phyloP scores from a whole-genome alignment of 2,797 vertebrate genomes.

The Mareca strepera region DNA sequence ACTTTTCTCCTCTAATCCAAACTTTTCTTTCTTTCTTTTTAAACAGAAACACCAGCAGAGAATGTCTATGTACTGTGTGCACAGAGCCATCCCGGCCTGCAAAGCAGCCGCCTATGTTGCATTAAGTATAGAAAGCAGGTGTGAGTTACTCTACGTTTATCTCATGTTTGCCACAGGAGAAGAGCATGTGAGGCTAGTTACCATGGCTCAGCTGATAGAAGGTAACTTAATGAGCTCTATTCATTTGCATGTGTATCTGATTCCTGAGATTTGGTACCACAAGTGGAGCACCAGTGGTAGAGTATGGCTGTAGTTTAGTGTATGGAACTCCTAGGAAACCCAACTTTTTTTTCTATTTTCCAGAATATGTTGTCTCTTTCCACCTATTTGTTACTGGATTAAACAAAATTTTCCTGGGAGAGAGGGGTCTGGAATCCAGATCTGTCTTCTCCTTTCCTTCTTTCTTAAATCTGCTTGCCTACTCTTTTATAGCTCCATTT shows the following conservation, averaged over 20 bases:
- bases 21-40: neutral
- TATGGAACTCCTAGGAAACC: neutral
- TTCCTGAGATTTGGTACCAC: conserved; percentile 31
- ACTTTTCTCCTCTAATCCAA: neutral
- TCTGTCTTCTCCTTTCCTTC: neutral
- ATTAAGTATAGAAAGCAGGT: neutral
- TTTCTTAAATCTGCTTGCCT: neutral
- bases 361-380: neutral
- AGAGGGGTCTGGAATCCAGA: neutral
- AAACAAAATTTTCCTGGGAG: neutral
- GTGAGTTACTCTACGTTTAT: conserved; percentile 1
- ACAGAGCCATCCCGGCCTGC: neutral
- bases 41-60: neutral
- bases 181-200: neutral
- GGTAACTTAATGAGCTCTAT: conserved; percentile 50
- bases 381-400: neutral
- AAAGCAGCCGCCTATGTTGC: neutral
- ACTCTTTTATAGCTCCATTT: neutral
- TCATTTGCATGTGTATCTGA: conserved; percentile 46
- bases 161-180: neutral
- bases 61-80: accelerated
- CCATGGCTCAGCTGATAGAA: conserved; percentile 35
- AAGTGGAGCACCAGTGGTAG: neutral
- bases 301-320: neutral
- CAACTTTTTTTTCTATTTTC: neutral